phyloP scores from a whole-genome alignment of 2,888 invertebrate genomes.

The Aphodius sticticus region DNA sequence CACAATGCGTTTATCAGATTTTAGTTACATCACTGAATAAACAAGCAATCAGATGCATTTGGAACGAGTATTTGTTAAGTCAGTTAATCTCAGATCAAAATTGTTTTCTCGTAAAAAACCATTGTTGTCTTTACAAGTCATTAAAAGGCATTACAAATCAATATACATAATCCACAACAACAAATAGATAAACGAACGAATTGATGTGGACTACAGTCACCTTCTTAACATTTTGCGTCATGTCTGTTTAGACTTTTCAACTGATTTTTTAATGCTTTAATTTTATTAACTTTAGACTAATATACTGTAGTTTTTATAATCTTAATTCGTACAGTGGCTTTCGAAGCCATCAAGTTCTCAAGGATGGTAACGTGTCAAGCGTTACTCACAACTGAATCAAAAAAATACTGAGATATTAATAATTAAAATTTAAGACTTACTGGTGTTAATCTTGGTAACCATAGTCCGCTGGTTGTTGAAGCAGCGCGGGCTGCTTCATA shows the following conservation, averaged over 20 bases:
- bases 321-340: too few species aligned
- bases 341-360: too few species aligned
- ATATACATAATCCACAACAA: background rate
- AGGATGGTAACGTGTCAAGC: too few species aligned
- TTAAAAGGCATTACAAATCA: background rate
- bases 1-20: background rate
- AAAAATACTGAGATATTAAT: background rate
- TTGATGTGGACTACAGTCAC: too few species aligned
- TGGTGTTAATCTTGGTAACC: conserved; percentile 54
- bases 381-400: background rate
- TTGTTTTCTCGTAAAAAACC: too few species aligned
- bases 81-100: too few species aligned
- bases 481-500: conserved; percentile 42
- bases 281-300: background rate
- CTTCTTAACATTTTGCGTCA: too few species aligned
- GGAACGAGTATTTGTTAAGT: background rate
- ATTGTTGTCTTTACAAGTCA: too few species aligned
- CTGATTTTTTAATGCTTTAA: background rate
- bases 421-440: conserved; percentile 49
- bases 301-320: too few species aligned
- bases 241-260: background rate
- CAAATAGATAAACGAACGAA: background rate
- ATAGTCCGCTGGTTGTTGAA: conserved; percentile 54
- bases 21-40: background rate
- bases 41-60: background rate